phyloP scores from a whole-genome alignment of 2,113 vertebrate genomes.

The Antigone vipio region DNA sequence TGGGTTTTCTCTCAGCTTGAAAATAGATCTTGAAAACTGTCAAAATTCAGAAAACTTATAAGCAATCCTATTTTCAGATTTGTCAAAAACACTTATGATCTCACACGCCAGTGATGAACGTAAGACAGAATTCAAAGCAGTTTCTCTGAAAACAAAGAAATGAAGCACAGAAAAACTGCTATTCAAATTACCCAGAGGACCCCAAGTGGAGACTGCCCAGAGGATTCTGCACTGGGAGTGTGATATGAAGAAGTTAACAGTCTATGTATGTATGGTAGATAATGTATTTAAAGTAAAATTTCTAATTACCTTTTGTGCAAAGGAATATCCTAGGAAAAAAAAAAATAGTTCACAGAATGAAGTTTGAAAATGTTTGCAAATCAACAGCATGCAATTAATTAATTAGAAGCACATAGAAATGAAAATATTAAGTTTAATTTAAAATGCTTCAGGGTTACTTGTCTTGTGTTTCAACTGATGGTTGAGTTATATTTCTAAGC shows the following conservation, averaged over 20 bases:
- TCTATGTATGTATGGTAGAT: not conserved
- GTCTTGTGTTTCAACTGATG: not conserved
- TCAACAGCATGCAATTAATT: not conserved
- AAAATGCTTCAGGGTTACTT: not conserved
- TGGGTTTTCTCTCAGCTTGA: not conserved
- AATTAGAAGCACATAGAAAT: not conserved
- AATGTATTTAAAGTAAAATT: not conserved
- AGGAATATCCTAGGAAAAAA: not conserved
- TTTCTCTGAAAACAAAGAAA: not conserved
- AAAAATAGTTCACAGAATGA: not conserved
- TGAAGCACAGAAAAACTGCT: not conserved
- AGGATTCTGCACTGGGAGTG: not conserved
- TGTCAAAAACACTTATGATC: not conserved
- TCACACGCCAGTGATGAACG: not conserved
- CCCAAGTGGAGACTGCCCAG: not conserved
- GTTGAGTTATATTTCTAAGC: not conserved
- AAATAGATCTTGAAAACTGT: not conserved
- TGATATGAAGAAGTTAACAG: not conserved
- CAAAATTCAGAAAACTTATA: not conserved
- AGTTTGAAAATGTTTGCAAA: not conserved
- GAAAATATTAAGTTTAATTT: not conserved
- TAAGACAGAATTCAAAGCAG: not conserved
- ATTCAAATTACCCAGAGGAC: not conserved
- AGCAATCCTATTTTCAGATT: not conserved
- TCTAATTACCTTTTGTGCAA: not conserved